Evolutionary conservation across 2,113 vertebrate species (phyloP).

Genomic region (Megaptera novaeangliae): DNA sequence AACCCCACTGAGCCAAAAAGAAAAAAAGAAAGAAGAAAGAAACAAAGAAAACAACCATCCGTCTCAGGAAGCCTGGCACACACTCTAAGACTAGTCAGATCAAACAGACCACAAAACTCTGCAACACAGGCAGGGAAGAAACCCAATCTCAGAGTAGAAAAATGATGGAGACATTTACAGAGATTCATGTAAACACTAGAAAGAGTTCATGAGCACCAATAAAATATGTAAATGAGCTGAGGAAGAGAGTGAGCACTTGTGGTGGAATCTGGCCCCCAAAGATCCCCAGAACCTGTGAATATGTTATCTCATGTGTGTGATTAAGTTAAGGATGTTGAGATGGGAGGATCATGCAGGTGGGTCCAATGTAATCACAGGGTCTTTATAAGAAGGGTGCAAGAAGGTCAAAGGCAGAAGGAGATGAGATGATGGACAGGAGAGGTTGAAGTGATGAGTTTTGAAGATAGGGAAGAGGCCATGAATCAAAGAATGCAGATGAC

Average conservation of each 20-base stretch:
- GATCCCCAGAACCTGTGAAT: neutral
- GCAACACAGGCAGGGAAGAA: neutral
- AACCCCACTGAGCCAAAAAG: neutral
- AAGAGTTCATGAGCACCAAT: neutral
- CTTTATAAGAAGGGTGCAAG: neutral
- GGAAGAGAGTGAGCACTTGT: neutral
- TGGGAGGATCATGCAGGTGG: neutral
- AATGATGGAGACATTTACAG: neutral
- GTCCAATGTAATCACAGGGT: neutral
- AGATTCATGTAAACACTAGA: neutral
- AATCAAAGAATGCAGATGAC: neutral
- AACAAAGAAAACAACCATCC: neutral
- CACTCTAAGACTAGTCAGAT: neutral
- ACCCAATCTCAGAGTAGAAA: neutral
- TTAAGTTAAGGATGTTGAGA: neutral
- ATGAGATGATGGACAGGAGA: neutral
- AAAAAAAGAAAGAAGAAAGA: neutral
- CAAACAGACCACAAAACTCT: neutral
- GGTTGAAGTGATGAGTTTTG: neutral
- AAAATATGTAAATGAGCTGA: neutral
- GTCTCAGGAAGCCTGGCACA: neutral
- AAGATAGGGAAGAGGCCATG: neutral
- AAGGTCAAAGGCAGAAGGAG: neutral
- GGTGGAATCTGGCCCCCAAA: neutral
- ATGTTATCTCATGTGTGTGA: neutral